Evolutionary conservation across 2,888 invertebrate genomes (phyloP).

Genomic region (Sinodicranocentrus sp.): DNA sequence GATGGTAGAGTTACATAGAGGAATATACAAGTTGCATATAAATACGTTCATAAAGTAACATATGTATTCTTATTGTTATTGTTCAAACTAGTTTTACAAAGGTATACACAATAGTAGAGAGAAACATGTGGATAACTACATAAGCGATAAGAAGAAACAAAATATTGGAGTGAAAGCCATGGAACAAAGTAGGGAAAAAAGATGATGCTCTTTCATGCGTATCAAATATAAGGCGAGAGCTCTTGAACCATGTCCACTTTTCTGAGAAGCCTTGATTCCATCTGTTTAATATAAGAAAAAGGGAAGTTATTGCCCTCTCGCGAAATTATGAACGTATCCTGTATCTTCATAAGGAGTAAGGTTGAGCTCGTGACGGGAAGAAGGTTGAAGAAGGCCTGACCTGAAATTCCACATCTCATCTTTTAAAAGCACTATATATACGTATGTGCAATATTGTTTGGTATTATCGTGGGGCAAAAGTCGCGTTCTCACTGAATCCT

Average conservation of each 20-base stretch:
- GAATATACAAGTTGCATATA: background rate
- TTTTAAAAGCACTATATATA: slow-evolving; percentile 46
- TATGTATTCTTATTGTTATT: slow-evolving; percentile 38
- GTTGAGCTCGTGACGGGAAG: slow-evolving; percentile 54
- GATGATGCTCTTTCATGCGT: slow-evolving; percentile 64
- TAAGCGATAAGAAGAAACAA: too few species aligned
- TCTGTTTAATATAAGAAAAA: slow-evolving; percentile 29
- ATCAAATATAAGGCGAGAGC: slow-evolving; percentile 64
- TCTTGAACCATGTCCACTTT: slow-evolving; percentile 69
- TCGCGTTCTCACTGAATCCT: slow-evolving; percentile 35
- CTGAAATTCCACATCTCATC: slow-evolving; percentile 54
- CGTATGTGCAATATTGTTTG: too few species aligned
- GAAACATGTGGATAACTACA: too few species aligned
- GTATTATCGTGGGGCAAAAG: slow-evolving; percentile 53
- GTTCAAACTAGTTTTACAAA: too few species aligned
- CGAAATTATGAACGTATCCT: slow-evolving; percentile 32
- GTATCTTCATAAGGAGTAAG: background rate
- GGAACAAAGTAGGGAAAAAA: slow-evolving; percentile 16
- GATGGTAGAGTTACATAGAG: background rate
- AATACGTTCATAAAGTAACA: background rate
- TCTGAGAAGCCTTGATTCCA: slow-evolving; percentile 39
- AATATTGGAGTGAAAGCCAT: slow-evolving; percentile 44
- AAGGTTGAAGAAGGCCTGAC: slow-evolving; percentile 57
- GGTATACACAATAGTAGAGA: too few species aligned
- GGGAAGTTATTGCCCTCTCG: slow-evolving; percentile 12